These are phyloP conservation scores for Phoxinus phoxinus DNA, from an alignment of 2,113 vertebrate genomes.

Conservation along the genomic window DNA sequence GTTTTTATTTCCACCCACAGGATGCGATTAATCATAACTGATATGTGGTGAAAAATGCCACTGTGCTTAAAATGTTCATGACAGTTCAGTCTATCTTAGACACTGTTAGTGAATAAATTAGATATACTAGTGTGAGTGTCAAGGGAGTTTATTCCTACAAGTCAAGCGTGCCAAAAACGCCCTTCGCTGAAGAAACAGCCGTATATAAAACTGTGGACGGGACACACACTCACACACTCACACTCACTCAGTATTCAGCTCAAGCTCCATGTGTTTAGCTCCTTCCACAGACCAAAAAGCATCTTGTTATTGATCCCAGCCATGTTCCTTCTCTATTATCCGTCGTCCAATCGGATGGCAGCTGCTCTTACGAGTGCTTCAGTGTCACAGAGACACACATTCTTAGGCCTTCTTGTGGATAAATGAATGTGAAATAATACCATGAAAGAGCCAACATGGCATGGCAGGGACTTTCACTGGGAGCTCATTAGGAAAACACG, in stretches of 20 bases:
- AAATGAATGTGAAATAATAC: constrained; percentile 76
- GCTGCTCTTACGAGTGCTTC: constrained; percentile 65
- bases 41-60: not conserved
- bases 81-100: not conserved
- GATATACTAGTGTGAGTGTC: constrained; percentile 1
- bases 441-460: constrained; percentile 70
- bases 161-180: not conserved
- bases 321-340: constrained; percentile 68
- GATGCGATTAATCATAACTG: not conserved
- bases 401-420: constrained; percentile 62
- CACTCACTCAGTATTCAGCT: constrained; percentile 23
- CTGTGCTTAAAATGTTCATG: not conserved
- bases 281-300: constrained; percentile 28
- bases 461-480: constrained; percentile 66
- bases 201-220: not conserved
- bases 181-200: not conserved
- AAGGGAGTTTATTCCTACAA: constrained; percentile 1
- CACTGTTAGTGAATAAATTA: not conserved
- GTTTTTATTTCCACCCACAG: not conserved
- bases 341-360: constrained; percentile 60
- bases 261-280: not conserved
- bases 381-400: constrained; percentile 49
- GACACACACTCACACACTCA: too few species aligned
- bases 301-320: constrained; percentile 69
- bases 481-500: constrained; percentile 74